Conservation (phyloP, 1,140 invertebrate genomes). For the Neodiprion fabricii region DNA sequence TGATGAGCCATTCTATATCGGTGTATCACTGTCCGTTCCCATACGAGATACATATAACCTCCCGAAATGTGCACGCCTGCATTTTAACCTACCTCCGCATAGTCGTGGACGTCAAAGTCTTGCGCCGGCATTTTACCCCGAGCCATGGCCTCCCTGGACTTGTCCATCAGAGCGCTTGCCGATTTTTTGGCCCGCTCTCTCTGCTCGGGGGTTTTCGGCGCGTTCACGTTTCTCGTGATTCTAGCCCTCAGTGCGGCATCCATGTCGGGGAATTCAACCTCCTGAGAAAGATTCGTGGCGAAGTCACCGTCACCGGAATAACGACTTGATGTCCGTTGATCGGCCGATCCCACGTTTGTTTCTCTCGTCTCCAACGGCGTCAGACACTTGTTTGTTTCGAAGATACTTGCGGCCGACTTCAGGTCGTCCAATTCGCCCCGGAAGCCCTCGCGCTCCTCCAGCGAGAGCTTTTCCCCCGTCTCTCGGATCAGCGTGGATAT, state of each 20-base stretch:
- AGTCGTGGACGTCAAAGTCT: background rate
- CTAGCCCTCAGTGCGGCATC: conserved; percentile 7
- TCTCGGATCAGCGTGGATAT: background rate
- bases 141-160: conserved; percentile 19
- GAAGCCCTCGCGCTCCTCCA: background rate
- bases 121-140: conserved; percentile 1
- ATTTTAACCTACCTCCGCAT: background rate
- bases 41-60: no score
- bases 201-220: conserved; percentile 10
- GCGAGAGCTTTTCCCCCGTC: background rate
- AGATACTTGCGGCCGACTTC: background rate
- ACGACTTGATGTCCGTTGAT: no score
- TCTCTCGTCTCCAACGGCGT: background rate
- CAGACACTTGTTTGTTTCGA: background rate
- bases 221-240: conserved; percentile 14
- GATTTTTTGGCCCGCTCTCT: conserved; percentile 15
- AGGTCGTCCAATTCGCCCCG: background rate
- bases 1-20: no score
- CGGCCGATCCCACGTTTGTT: background rate
- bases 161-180: conserved; percentile 15
- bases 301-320: background rate
- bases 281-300: background rate
- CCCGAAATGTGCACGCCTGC: no score
- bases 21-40: no score
- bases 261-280: background rate